phyloP scores from a whole-genome alignment of 2,888 invertebrate genomes.

The Hedya salicella region DNA sequence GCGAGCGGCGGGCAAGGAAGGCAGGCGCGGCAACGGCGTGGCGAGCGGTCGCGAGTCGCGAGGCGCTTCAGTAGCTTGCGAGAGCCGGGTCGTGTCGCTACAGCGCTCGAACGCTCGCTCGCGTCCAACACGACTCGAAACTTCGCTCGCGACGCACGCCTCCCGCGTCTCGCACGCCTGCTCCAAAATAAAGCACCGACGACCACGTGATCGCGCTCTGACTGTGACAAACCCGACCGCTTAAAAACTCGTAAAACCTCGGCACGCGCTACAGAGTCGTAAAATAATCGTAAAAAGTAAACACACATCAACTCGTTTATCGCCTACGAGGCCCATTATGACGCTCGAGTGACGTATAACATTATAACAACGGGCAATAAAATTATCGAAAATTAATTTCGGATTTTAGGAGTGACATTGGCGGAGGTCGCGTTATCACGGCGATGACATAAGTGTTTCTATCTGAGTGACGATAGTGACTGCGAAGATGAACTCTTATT shows the following conservation, averaged over 20 bases:
- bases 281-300: slow-evolving; percentile 86
- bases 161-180: slow-evolving; percentile 51
- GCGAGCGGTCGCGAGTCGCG: slow-evolving; percentile 86
- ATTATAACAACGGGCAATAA: slow-evolving; percentile 69
- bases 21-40: slow-evolving; percentile 63
- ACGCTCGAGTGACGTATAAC: slow-evolving; percentile 84
- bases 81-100: slow-evolving; percentile 87
- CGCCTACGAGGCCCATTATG: slow-evolving; percentile 82
- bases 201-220: slow-evolving; percentile 31
- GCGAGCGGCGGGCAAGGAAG: slow-evolving; percentile 57
- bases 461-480: slow-evolving; percentile 77
- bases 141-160: slow-evolving; percentile 75
- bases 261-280: slow-evolving; percentile 81
- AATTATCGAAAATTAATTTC: slow-evolving; percentile 82
- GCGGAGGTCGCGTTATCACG: slow-evolving; percentile 81
- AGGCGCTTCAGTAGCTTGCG: slow-evolving; percentile 86
- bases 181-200: slow-evolving; percentile 49
- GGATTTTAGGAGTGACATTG: slow-evolving; percentile 72
- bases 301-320: slow-evolving; percentile 83
- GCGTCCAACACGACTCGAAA: slow-evolving; percentile 73
- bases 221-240: slow-evolving; percentile 56
- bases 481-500: slow-evolving; percentile 96
- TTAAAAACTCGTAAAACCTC: slow-evolving; percentile 83
- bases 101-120: slow-evolving; percentile 71
- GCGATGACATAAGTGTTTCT: slow-evolving; percentile 82